Percentiles rank a stretch among this genome's conserved stretches.
These are phyloP conservation scores for Micromys minutus DNA, from an alignment of 2,113 vertebrate species.

Conservation along the genomic window DNA sequence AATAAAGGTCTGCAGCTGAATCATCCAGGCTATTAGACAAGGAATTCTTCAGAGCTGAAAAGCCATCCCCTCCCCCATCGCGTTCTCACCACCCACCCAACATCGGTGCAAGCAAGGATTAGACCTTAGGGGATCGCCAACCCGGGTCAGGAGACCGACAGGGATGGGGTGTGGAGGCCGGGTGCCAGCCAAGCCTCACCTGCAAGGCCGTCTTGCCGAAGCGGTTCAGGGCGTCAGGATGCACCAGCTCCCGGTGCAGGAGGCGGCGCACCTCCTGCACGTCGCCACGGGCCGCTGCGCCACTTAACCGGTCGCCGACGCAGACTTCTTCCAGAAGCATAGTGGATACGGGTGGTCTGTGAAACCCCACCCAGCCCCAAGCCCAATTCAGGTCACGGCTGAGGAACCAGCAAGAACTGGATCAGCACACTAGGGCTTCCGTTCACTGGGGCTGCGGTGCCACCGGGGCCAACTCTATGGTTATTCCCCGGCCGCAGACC, in stretches of 20 bases:
- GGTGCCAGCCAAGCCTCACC: constrained; percentile 80
- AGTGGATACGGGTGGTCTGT: constrained; percentile 21
- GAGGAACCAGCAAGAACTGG: background rate
- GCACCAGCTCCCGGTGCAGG: constrained; percentile 88
- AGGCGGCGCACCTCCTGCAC: constrained; percentile 89
- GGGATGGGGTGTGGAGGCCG: background rate
- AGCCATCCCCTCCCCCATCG: constrained; percentile 1
- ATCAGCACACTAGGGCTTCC: background rate
- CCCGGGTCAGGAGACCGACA: background rate
- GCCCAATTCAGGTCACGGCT: constrained; percentile 1
- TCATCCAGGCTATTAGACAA: background rate
- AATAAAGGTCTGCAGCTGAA: background rate
- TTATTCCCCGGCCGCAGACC: background rate
- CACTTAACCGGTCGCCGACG: constrained; percentile 89
- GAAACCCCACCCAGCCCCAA: constrained; percentile 35
- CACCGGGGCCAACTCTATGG: background rate
- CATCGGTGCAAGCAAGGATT: background rate
- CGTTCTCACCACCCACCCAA: background rate
- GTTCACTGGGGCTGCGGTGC: background rate
- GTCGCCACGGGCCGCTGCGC: constrained; percentile 90
- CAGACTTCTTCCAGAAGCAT: constrained; percentile 91
- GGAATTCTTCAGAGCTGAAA: background rate
- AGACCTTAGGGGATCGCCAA: background rate
- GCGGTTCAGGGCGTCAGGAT: constrained; percentile 90
- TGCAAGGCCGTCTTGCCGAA: constrained; percentile 92